Base-by-base conservation (phyloP, 2,888 invertebrate species). In the Arge pagana region DNA sequence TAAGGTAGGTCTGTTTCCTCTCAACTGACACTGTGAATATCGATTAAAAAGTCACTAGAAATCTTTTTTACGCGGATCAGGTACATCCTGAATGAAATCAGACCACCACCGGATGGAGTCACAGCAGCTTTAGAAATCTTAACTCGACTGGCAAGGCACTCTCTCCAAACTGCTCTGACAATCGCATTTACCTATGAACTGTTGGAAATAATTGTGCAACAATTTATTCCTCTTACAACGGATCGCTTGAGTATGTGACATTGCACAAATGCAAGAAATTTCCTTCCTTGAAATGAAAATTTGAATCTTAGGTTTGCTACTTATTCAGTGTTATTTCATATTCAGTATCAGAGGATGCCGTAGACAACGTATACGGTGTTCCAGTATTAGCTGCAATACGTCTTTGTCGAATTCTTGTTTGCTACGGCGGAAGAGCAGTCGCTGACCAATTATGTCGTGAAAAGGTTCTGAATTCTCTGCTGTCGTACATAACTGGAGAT, bases 121-220 rank as follows among this genome's bases (percentile, higher is more conserved):
- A 82, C 86, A 11, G 86, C 87, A 58, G 85, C 87, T 43, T 70
- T 96, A 41, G 89, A 92, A 76, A 85, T 95, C 58, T 78, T 96
- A 39, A 88, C 85, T 43, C 84, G 93, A 57, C 74, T 96, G 30
- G 84, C 86, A 0, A 83, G 93, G 66, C 90, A 93, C 72, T 93
- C 91, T 6, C 77, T 82, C 31, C 83, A 86, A 57, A 81, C 84
- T 48, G 83, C 89, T 0, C 75, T 81, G 30, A 82, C 80, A 68
- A 82, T 94, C 50, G 77, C 84, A 10, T 78, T 82, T 37, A 83
- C 82, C 59, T 83, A 85, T 1, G 80, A 85, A 59, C 80, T 95
- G 11, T 77, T 95, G 57, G 77, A 83, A 2, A 76, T 78, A 11
- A 79, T 90, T 13, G 70, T 85, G 11, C 72, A 68, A 10, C 72